Evolutionary conservation across 2,888 invertebrate genomes (phyloP), one percentile per base, ranked within the genome.

Genomic region (Synergus japonicus): DNA sequence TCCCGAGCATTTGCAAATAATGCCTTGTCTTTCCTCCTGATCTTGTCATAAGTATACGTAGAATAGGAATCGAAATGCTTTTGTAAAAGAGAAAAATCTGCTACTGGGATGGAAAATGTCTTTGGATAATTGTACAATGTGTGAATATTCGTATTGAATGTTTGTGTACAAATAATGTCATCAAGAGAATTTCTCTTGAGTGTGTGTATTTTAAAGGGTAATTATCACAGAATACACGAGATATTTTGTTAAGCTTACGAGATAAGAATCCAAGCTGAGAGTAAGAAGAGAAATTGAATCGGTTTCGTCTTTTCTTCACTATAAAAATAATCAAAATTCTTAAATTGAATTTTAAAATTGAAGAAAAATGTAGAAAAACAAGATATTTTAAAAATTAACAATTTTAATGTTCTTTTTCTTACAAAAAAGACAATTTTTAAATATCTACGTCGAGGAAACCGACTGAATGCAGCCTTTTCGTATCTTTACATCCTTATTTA

Each of bases 171-270:
- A 77, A 80, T 43, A 63, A 73, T 83, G 69, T 78, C 76, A 63
- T 73, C 67, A 78, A 79, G 83, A 78, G 65, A 81, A 81, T 78
- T 22, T 60, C 1, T 22, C 44, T 67, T 8, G 15, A 43, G 67
- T 41, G 22, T 58, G 79, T 87, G 85, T 87, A 83, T 85, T 87
- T 89, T 86, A 87, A 89, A 86, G 89, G 87, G 86, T 90, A 89
- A 90, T 90, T 91, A 91, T 91, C 91, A 91, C 91, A 91, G 91
- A 91, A 91, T 90, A 91, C 87, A 90, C 89, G 90, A 91, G 90
- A 90, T 90, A 89, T 90, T 88, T 88, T 89, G 85, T 87, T 86
- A 90, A 91, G 90, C 89, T 91, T 91, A 90, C 87, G 85, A 89
- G 87, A 90, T 90, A 90, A 88, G 88, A 88, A 89, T 90, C 85